These are phyloP conservation scores for Aricia agestis DNA, from an alignment of 1,140 invertebrate genomes.

Conservation along the genomic window DNA sequence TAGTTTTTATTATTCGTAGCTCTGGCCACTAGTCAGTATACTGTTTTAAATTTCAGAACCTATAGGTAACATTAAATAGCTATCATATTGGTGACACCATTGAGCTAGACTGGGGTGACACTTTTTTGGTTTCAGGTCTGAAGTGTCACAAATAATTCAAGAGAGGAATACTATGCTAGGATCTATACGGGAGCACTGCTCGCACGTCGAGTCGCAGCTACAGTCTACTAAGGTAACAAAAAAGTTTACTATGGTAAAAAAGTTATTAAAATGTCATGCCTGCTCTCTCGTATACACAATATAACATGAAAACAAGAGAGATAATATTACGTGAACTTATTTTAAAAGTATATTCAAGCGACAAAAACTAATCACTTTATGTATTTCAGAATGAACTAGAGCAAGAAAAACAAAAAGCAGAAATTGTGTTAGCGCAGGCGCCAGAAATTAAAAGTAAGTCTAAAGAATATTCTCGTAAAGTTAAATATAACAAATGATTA, in stretches of 20 bases:
- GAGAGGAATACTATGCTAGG: slow-evolving; percentile 61
- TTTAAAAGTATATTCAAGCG: too few species aligned
- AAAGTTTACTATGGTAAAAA: not conserved
- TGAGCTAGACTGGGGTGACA: too few species aligned
- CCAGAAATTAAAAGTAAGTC: slow-evolving; percentile 75
- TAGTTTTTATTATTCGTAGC: too few species aligned
- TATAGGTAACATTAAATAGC: too few species aligned
- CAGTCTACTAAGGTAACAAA: slow-evolving; percentile 53
- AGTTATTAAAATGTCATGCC: not conserved
- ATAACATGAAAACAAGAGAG: not conserved
- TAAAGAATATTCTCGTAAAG: too few species aligned
- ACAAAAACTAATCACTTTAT: not conserved
- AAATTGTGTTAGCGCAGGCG: slow-evolving; percentile 51
- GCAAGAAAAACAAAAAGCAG: slow-evolving; percentile 57
- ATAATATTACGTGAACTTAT: too few species aligned
- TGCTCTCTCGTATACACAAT: too few species aligned
- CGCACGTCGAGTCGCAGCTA: slow-evolving; percentile 50
- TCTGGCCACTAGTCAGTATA: too few species aligned
- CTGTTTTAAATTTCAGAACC: too few species aligned
- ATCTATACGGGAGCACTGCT: slow-evolving; percentile 59
- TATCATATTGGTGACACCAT: not conserved
- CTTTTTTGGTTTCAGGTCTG: slow-evolving; percentile 34
- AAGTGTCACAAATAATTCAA: slow-evolving; percentile 56
- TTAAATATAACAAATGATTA: too few species aligned
- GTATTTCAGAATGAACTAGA: slow-evolving; percentile 38